phyloP scores from a whole-genome alignment of 2,888 invertebrate species.

The Mimas tiliae region DNA sequence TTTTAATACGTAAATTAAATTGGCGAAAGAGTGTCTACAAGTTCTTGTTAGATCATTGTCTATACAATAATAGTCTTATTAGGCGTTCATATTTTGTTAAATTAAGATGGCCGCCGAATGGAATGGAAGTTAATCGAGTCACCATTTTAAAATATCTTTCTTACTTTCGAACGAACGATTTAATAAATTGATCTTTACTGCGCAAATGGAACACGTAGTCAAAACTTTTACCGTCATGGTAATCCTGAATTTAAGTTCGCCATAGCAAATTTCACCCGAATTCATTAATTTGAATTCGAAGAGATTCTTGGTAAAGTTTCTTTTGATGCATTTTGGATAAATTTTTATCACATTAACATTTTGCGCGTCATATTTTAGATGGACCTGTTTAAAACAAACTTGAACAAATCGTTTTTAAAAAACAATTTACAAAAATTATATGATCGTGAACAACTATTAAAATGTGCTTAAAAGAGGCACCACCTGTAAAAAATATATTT shows the following conservation, averaged over 20 bases:
- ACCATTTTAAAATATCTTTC: constrained; percentile 14
- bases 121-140: constrained; percentile 4
- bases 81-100: neutral
- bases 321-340: neutral
- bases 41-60: neutral
- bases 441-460: constrained; percentile 55
- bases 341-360: neutral
- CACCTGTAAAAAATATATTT: constrained; percentile 56
- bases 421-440: constrained; percentile 45
- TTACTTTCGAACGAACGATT: neutral
- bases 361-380: neutral
- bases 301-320: neutral
- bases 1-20: neutral
- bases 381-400: neutral
- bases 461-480: constrained; percentile 47
- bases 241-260: constrained; percentile 9
- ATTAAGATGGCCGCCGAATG: constrained; percentile 6
- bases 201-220: constrained; percentile 18
- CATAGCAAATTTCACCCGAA: neutral
- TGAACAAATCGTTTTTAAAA: constrained; percentile 34
- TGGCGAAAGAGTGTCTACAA: neutral
- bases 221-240: constrained; percentile 17
- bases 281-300: constrained; percentile 6
- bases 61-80: neutral
- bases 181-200: constrained; percentile 17